phyloP scores from a whole-genome alignment of 1,140 invertebrate species.

The Trichonephila clavata region DNA sequence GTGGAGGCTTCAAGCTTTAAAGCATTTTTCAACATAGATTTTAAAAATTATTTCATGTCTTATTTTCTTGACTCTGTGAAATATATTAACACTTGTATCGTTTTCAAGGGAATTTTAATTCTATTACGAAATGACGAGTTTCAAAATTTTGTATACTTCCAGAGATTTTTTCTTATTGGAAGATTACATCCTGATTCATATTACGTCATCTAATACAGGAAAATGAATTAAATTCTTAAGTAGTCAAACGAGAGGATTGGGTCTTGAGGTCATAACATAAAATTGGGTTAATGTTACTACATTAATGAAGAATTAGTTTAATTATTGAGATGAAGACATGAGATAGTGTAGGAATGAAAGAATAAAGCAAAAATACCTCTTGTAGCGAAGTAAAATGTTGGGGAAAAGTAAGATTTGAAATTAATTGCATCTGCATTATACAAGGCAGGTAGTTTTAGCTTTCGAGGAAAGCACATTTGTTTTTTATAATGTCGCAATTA shows the following conservation, averaged over 20 bases:
- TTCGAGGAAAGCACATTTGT: not conserved
- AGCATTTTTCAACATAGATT: too few relatives aligned
- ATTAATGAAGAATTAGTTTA: not conserved
- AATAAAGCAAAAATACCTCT: not conserved
- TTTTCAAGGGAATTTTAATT: too few relatives aligned
- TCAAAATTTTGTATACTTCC: too few relatives aligned
- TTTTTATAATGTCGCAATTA: not conserved
- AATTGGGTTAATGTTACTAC: not conserved
- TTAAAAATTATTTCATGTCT: too few relatives aligned
- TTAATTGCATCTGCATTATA: not conserved
- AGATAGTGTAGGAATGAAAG: not conserved
- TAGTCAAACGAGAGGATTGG: not conserved
- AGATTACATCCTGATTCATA: too few relatives aligned
- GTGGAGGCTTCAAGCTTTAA: too few relatives aligned
- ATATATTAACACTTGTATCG: too few relatives aligned
- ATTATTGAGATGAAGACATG: not conserved
- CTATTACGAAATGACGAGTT: too few relatives aligned
- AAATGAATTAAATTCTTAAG: not conserved
- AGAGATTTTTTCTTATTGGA: too few relatives aligned
- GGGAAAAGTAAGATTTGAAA: not conserved
- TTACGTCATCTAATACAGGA: not conserved
- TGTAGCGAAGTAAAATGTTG: not conserved
- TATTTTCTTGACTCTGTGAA: too few relatives aligned
- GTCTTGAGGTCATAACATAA: not conserved
- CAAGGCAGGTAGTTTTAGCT: not conserved